Conservation (phyloP, 2,113 vertebrate genomes). For the Pygathrix nemaeus region DNA sequence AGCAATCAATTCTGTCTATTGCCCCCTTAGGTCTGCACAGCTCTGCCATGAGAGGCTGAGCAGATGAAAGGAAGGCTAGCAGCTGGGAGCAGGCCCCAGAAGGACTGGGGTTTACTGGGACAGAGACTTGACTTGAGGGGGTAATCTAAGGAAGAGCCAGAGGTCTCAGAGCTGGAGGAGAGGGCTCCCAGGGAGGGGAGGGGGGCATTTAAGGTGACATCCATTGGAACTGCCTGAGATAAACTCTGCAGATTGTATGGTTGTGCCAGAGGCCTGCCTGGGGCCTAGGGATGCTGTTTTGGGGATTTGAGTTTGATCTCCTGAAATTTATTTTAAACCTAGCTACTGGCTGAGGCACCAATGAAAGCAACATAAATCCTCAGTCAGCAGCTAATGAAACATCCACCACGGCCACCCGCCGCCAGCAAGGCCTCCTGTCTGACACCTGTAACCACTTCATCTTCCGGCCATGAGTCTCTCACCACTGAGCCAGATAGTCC, state of each 20-base stretch:
- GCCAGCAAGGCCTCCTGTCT: neutral
- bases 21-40: accelerated
- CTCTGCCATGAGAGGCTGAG: neutral
- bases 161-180: neutral
- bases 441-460: conserved; percentile 45
- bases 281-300: neutral
- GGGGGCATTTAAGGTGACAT: neutral
- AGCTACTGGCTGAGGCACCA: neutral
- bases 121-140: neutral
- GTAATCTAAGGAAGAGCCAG: neutral
- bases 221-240: neutral
- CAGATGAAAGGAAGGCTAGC: neutral
- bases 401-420: accelerated
- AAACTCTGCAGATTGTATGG: neutral
- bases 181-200: neutral
- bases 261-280: neutral
- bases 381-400: neutral
- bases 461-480: neutral
- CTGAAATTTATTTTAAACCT: conserved; percentile 61
- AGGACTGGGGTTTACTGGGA: neutral
- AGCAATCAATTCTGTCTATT: accelerated
- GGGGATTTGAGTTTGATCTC: conserved; percentile 42
- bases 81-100: neutral
- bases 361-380: neutral
- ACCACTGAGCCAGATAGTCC: neutral